Conservation (phyloP, 2,797 vertebrate species). For the Helostoma temminkii region DNA sequence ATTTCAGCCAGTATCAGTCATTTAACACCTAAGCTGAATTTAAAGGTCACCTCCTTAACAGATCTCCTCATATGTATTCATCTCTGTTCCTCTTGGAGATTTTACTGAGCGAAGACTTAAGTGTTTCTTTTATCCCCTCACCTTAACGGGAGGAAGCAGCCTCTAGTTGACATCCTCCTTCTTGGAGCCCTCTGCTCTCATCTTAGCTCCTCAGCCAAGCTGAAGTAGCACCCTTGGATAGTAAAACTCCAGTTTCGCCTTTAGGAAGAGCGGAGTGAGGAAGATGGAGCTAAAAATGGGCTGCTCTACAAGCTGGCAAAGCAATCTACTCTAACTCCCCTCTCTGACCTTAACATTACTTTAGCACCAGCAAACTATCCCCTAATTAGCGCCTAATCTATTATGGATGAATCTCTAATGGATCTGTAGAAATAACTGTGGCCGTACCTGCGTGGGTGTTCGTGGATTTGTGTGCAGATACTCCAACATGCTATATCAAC, state of each 20-base stretch:
- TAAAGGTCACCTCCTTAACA: slow-evolving; percentile 74
- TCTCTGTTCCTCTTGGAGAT: slow-evolving; percentile 39
- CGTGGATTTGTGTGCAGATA: slow-evolving; percentile 32
- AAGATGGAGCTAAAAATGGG: slow-evolving; percentile 31
- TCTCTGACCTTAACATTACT: slow-evolving; percentile 56
- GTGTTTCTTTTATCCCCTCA: slow-evolving; percentile 54
- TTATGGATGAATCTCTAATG: slow-evolving; percentile 79
- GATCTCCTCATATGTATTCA: slow-evolving; percentile 74
- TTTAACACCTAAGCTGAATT: slow-evolving; percentile 62
- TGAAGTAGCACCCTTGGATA: slow-evolving; percentile 45
- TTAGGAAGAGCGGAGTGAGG: slow-evolving; percentile 42
- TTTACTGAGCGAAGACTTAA: slow-evolving; percentile 57
- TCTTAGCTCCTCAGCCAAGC: slow-evolving; percentile 37
- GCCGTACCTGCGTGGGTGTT: slow-evolving; percentile 30
- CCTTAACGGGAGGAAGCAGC: slow-evolving; percentile 55
- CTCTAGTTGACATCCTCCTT: slow-evolving; percentile 35
- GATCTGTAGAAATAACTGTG: slow-evolving; percentile 61
- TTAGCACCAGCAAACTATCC: slow-evolving; percentile 64
- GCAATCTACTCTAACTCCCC: slow-evolving; percentile 38
- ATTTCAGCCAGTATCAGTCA: slow-evolving; percentile 53
- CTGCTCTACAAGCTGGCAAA: slow-evolving; percentile 50
- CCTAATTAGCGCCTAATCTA: slow-evolving; percentile 74
- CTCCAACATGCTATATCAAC: slow-evolving; percentile 22
- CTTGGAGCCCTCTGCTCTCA: slow-evolving; percentile 13
- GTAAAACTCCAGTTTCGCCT: slow-evolving; percentile 54